These are phyloP conservation scores for Erpetoichthys calabaricus DNA, from an alignment of 2,797 vertebrate genomes.

Conservation along the genomic window DNA sequence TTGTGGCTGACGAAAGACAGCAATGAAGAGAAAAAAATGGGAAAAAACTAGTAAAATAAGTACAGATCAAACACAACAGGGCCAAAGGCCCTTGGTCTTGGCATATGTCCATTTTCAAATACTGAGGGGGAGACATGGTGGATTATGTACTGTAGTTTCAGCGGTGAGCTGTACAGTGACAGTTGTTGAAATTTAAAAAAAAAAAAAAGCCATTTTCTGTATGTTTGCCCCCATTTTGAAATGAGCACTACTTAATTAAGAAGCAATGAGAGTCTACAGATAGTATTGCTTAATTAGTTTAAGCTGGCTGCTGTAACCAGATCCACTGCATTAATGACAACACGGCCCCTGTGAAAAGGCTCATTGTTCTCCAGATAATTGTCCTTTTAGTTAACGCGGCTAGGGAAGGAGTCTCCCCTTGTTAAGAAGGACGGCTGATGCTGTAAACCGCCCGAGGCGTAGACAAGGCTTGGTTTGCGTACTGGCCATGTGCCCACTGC, in stretches of 20 bases:
- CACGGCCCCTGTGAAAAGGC: slow-evolving; percentile 62
- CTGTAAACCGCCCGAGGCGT: slow-evolving; percentile 55
- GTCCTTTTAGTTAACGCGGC: slow-evolving; percentile 68
- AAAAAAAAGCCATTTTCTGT: slow-evolving; percentile 21
- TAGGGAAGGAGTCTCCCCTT: slow-evolving; percentile 51
- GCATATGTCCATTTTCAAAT: background rate
- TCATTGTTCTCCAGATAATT: slow-evolving; percentile 74
- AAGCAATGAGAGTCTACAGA: slow-evolving; percentile 60
- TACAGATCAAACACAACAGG: no score
- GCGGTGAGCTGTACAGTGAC: background rate
- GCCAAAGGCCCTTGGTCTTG: background rate
- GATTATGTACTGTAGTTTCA: no score
- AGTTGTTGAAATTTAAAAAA: background rate
- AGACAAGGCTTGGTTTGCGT: slow-evolving; percentile 32
- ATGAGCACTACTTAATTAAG: slow-evolving; percentile 61
- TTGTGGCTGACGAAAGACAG: no score
- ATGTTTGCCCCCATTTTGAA: slow-evolving; percentile 42
- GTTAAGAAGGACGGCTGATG: slow-evolving; percentile 53
- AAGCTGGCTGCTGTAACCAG: slow-evolving; percentile 62
- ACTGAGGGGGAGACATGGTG: background rate
- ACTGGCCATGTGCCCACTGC: slow-evolving; percentile 57
- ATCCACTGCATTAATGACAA: slow-evolving; percentile 66
- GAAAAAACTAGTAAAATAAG: no score
- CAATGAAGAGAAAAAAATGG: no score
- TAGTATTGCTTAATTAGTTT: slow-evolving; percentile 65